A percentile compares a stretch with the other conserved stretches of the same genome.
These are phyloP conservation scores for Pemphigus obesinymphae DNA, from an alignment of 1,140 invertebrate species.

Conservation along the genomic window DNA sequence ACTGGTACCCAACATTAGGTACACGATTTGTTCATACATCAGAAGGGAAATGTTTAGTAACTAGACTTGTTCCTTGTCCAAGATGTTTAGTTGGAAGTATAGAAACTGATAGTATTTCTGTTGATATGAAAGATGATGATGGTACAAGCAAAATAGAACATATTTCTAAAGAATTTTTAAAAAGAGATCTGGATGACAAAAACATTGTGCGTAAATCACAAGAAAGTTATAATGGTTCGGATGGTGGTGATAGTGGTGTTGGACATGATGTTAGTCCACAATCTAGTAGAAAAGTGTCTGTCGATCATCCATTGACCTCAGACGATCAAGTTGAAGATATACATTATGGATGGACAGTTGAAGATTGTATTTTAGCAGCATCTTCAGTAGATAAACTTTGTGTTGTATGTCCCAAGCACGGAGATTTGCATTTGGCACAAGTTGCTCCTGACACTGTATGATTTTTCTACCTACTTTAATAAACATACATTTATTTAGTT, in stretches of 20 bases:
- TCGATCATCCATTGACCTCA: slow-evolving; percentile 61
- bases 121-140: slow-evolving; percentile 31
- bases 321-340: slow-evolving; percentile 50
- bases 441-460: slow-evolving; percentile 78
- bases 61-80: slow-evolving; percentile 88
- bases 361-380: slow-evolving; percentile 89
- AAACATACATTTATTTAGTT: not conserved
- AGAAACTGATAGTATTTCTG: slow-evolving; percentile 44
- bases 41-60: slow-evolving; percentile 91
- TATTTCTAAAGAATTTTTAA: slow-evolving; percentile 39
- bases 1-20: slow-evolving; percentile 95
- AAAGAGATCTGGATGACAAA: slow-evolving; percentile 4
- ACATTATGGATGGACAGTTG: slow-evolving; percentile 76
- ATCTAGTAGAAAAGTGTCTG: slow-evolving; percentile 72
- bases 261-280: slow-evolving; percentile 59
- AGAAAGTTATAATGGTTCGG: slow-evolving; percentile 65
- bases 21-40: slow-evolving; percentile 97
- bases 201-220: slow-evolving; percentile 58
- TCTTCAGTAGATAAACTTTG: slow-evolving; percentile 60
- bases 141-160: not conserved
- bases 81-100: slow-evolving; percentile 60
- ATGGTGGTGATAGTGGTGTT: slow-evolving; percentile 70
- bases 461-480: slow-evolving; percentile 41
- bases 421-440: slow-evolving; percentile 64
- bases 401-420: slow-evolving; percentile 70